phyloP scores from a whole-genome alignment of 2,797 vertebrate genomes.

The Euthynnus affinis region DNA sequence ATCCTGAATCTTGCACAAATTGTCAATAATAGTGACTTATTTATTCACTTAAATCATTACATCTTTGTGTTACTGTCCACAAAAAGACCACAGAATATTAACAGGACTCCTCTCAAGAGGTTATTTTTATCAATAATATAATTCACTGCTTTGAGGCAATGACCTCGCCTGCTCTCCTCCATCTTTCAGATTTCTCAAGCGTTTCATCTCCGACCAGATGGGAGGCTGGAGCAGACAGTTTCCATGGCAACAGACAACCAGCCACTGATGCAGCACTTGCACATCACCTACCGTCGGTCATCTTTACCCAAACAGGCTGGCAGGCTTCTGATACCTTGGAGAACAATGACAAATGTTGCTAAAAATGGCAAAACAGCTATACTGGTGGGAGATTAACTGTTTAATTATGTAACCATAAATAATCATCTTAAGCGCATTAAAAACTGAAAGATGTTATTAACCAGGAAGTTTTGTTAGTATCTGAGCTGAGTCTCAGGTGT shows the following conservation, averaged over 20 bases:
- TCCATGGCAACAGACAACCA: constrained; percentile 94
- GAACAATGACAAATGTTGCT: background rate
- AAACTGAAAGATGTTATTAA: background rate
- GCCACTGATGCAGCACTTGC: constrained; percentile 92
- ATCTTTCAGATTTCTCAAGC: constrained; percentile 89
- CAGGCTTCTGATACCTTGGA: background rate
- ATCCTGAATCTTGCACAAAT: background rate
- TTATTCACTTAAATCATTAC: background rate
- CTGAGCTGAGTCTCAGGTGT: background rate
- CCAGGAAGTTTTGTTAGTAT: no score
- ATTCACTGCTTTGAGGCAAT: background rate
- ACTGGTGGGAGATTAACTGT: background rate
- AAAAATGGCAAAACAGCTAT: background rate
- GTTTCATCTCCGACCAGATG: constrained; percentile 92
- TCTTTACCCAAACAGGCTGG: constrained; percentile 54
- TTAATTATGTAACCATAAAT: background rate
- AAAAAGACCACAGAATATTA: background rate
- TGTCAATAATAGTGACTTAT: background rate
- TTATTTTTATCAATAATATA: background rate
- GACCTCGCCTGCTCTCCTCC: constrained; percentile 3
- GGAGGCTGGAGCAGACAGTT: constrained; percentile 95
- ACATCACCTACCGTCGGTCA: constrained; percentile 89
- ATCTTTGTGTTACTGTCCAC: background rate
- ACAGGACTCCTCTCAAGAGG: background rate
- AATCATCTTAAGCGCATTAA: background rate